Percentiles rank a stretch among this genome's conserved stretches.
Conservation (phyloP, 2,888 invertebrate species). For the Lepidonotus clava region DNA sequence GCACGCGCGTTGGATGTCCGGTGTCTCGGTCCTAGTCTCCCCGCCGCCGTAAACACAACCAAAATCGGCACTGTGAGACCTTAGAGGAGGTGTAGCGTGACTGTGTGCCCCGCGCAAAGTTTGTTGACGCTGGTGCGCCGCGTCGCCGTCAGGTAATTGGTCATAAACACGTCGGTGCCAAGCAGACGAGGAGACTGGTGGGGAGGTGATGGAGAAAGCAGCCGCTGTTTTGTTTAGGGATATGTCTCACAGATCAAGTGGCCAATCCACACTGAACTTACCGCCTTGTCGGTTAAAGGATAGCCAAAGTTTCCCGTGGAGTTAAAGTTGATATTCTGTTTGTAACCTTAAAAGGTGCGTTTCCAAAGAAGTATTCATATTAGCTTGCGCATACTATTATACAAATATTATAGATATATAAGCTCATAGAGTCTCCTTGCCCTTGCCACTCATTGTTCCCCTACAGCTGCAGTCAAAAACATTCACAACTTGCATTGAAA, state of each 20-base stretch:
- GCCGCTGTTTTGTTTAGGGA: slow-evolving; percentile 17
- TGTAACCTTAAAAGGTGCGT: too few species aligned
- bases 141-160: slow-evolving; percentile 13
- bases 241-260: background rate
- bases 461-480: too few species aligned
- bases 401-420: too few species aligned
- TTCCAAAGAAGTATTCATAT: too few species aligned
- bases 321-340: too few species aligned
- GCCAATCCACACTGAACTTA: background rate
- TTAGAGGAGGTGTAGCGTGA: slow-evolving; percentile 33
- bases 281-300: too few species aligned
- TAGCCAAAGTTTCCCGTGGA: too few species aligned
- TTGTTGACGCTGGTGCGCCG: slow-evolving; percentile 36
- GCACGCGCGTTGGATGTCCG: slow-evolving; percentile 1
- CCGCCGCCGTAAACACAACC: background rate
- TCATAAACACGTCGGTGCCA: slow-evolving; percentile 33
- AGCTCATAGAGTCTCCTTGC: too few species aligned
- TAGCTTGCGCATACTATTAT: too few species aligned
- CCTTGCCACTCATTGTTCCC: too few species aligned
- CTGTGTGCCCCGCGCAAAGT: background rate
- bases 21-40: background rate
- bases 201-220: background rate
- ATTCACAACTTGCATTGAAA: too few species aligned
- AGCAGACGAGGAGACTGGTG: background rate
- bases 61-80: slow-evolving; percentile 9